Evolutionary conservation across 2,113 vertebrate species (phyloP).

Genomic region (Chionis minor): DNA sequence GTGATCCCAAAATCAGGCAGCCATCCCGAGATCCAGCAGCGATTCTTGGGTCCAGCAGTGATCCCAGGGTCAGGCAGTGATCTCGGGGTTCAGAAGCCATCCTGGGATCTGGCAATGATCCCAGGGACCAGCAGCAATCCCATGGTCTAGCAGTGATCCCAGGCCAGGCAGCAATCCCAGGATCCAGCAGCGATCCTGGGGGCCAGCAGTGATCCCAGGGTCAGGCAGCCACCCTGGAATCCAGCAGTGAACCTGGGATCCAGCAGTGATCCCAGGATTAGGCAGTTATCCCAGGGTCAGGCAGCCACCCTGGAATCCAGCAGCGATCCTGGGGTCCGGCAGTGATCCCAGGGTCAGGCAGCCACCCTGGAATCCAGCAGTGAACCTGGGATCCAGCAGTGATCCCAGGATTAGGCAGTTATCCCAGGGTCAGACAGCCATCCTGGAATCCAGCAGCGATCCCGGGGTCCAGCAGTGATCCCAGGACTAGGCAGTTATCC

Average conservation of each 20-base stretch:
- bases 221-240: fast-evolving
- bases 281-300: fast-evolving
- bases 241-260: fast-evolving
- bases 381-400: fast-evolving
- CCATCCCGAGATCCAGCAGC: fast-evolving
- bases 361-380: too few relatives aligned
- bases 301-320: fast-evolving
- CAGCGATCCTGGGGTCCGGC: fast-evolving
- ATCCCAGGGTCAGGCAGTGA: fast-evolving
- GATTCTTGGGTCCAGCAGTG: fast-evolving
- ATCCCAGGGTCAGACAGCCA: not conserved
- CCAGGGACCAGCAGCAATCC: fast-evolving
- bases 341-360: fast-evolving
- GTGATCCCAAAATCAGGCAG: too few relatives aligned
- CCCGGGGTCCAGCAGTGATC: too few relatives aligned
- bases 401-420: fast-evolving
- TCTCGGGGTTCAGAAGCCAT: fast-evolving
- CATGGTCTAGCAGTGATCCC: fast-evolving
- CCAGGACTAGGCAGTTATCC: too few relatives aligned
- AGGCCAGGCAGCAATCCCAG: not conserved
- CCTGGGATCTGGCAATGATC: fast-evolving
- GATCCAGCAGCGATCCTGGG: too few relatives aligned
- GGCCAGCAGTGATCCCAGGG: fast-evolving
- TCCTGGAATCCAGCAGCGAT: too few relatives aligned
- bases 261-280: fast-evolving